phyloP scores from a whole-genome alignment of 2,888 invertebrate genomes.

The Polydrusus tereticollis region DNA sequence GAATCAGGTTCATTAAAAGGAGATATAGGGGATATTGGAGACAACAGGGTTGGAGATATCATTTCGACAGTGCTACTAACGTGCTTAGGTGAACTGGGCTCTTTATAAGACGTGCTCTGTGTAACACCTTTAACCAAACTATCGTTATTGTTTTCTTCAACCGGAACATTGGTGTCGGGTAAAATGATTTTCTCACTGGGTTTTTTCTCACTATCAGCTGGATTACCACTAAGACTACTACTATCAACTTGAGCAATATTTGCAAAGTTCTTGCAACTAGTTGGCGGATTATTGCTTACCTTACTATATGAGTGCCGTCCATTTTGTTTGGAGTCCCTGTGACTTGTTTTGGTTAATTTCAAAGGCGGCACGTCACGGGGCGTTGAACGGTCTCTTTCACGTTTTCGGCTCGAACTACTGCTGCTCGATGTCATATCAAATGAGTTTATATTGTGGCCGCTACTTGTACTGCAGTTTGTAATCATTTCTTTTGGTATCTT shows the following conservation, averaged over 20 bases:
- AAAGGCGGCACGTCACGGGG: constrained; percentile 57
- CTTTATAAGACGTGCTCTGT: neutral
- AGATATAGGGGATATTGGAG: constrained; percentile 29
- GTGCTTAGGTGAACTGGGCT: constrained; percentile 24
- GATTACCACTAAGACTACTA: constrained; percentile 48
- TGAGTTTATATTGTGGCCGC: constrained; percentile 15
- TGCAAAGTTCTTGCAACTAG: constrained; percentile 43
- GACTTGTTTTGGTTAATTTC: constrained; percentile 60
- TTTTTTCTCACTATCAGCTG: constrained; percentile 26
- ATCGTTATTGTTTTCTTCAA: constrained; percentile 35
- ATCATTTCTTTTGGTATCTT: constrained; percentile 85
- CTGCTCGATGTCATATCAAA: constrained; percentile 25
- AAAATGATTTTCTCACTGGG: neutral
- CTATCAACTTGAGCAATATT: constrained; percentile 45
- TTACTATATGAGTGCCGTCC: constrained; percentile 64
- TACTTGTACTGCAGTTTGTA: constrained; percentile 59
- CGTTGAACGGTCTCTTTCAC: constrained; percentile 49
- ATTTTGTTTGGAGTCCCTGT: constrained; percentile 62
- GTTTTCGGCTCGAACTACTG: constrained; percentile 37
- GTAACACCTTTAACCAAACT: constrained; percentile 7
- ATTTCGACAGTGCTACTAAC: constrained; percentile 35
- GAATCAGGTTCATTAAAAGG: neutral
- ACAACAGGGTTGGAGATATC: constrained; percentile 23
- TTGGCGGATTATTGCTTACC: constrained; percentile 60
- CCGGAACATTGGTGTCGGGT: constrained; percentile 17